A percentile compares a stretch with the other conserved stretches of the same genome.
These are phyloP conservation scores for Chromobotia macracanthus DNA, from an alignment of 2,797 vertebrate species.

Conservation along the genomic window DNA sequence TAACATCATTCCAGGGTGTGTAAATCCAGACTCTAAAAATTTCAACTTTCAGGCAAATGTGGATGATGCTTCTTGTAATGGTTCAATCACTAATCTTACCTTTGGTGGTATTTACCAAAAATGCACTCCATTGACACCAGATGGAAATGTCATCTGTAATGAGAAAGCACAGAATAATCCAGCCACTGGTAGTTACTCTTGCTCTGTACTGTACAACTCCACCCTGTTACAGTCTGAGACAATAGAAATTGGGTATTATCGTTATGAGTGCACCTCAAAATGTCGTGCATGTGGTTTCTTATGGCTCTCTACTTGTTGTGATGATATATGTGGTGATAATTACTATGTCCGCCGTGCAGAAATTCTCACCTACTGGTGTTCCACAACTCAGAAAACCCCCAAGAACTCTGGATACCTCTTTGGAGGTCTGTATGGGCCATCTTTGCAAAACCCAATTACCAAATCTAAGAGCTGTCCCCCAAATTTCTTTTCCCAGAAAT, in stretches of 20 bases:
- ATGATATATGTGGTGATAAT: conserved; percentile 73
- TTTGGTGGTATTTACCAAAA: conserved; percentile 86
- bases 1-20: conserved; percentile 86
- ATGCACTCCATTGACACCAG: conserved; percentile 65
- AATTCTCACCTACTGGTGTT: conserved; percentile 84
- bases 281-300: conserved; percentile 50
- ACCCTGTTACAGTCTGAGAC: conserved; percentile 77
- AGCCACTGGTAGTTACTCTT: conserved; percentile 79
- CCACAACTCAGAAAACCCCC: conserved; percentile 50
- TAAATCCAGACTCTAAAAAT: conserved; percentile 77
- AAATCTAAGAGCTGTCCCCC: conserved; percentile 80
- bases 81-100: conserved; percentile 81
- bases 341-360: conserved; percentile 78
- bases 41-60: conserved; percentile 90
- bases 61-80: conserved; percentile 83
- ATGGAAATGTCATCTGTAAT: conserved; percentile 71
- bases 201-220: conserved; percentile 69
- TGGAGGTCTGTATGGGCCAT: conserved; percentile 83
- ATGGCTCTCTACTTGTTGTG: conserved; percentile 64
- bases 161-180: conserved; percentile 82
- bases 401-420: conserved; percentile 82
- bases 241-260: conserved; percentile 78
- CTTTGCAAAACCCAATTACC: conserved; percentile 72
- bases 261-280: conserved; percentile 71
- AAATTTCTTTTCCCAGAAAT: conserved; percentile 71